Evolutionary conservation across 2,888 invertebrate genomes (phyloP), one percentile per base, ranked within the genome.

Genomic region (Rhamphomyia laevipes): DNA sequence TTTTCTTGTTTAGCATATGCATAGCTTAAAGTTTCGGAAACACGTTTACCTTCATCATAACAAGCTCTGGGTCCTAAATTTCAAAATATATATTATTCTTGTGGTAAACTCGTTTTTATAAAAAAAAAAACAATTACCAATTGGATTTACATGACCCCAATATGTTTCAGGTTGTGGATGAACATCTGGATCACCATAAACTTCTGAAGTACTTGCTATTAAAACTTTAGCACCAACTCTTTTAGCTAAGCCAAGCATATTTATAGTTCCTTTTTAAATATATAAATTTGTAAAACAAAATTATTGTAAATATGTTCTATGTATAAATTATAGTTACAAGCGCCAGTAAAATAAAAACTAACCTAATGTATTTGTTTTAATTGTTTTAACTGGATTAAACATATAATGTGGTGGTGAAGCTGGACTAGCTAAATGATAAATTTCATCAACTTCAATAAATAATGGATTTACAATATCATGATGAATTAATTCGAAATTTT

Each of bases 111-210:
- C 16, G 11, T 42, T n/a, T n/a, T n/a, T 3, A 61, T 46, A 50
- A 44, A 48, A 53, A 41, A 46, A n/a, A 44, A 27, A 51, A 47
- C 38, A 56, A 49, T 70, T 69, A 81, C 86, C 91, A 61, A 99
- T 96, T 9, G 97, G 96, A 76, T 99, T 99, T 0, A 99, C 99
- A 70, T 99, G 90, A 1, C 99, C 99, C 96, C 97, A 99, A 65
- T 97, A 97, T 1, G 89, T 86, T 73, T 99, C 99, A 1, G 87
- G 84, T 67, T 99, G 99, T 1, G 99, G 99, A 74, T 99, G 99
- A 13, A 91, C 90, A 68, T 91, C 89, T 1, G 99, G 99, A 74
- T 99, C 97, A 11, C 99, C 99, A 67, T 99, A 99, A 0, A 99
- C 93, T 73, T 99, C 99, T 1, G 96, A 97, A 2, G 97, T 99